These are phyloP conservation scores for Cremastinae sp. DNA, from an alignment of 2,888 invertebrate species.

Conservation along the genomic window DNA sequence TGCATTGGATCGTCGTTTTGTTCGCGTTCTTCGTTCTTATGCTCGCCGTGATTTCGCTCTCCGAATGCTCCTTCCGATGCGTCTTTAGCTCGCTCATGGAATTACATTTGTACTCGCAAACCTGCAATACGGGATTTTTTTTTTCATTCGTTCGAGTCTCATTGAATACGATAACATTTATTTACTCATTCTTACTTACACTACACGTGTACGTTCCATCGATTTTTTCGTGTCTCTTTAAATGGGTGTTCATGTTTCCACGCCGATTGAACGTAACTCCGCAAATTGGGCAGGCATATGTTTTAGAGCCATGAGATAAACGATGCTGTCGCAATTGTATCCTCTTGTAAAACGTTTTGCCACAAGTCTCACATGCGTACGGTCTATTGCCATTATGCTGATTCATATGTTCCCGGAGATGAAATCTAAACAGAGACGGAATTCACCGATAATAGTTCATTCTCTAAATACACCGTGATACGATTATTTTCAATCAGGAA, in stretches of 20 bases:
- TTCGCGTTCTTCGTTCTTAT: slow-evolving; percentile 65
- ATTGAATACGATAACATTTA: neutral
- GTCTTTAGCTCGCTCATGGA: slow-evolving; percentile 74
- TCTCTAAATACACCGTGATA: slow-evolving; percentile 1
- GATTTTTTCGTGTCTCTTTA: slow-evolving; percentile 72
- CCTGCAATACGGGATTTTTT: no score
- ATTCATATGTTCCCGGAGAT: slow-evolving; percentile 81
- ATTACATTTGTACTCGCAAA: slow-evolving; percentile 71
- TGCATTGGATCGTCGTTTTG: slow-evolving; percentile 69
- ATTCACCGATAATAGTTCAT: neutral
- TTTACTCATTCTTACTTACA: slow-evolving; percentile 61
- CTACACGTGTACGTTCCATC: slow-evolving; percentile 73
- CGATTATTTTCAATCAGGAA: neutral
- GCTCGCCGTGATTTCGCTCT: slow-evolving; percentile 70
- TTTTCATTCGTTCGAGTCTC: no score
- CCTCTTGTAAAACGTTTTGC: slow-evolving; percentile 78
- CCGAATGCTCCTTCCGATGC: slow-evolving; percentile 73
- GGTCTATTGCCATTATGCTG: slow-evolving; percentile 78
- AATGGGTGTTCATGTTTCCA: slow-evolving; percentile 76
- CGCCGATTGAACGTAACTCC: slow-evolving; percentile 74
- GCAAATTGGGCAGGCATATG: slow-evolving; percentile 73
- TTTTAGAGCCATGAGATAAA: slow-evolving; percentile 72
- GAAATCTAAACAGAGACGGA: slow-evolving; percentile 74
- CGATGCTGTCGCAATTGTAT: slow-evolving; percentile 76
- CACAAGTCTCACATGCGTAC: slow-evolving; percentile 79